Conservation (phyloP, 1,140 invertebrate species). For the Drosophila busckii region DNA sequence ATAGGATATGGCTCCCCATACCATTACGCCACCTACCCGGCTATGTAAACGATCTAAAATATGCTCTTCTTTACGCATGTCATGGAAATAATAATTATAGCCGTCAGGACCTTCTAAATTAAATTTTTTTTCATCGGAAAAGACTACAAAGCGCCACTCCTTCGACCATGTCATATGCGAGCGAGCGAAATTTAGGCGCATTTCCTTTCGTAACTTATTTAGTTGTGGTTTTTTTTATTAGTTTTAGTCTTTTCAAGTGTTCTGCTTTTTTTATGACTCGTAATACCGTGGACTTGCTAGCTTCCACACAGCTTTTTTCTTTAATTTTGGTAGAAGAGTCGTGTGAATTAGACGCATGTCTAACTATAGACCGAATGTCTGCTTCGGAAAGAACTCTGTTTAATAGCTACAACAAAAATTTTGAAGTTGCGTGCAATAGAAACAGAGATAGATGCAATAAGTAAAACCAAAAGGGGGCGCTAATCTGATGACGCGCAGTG, state of each 20-base stretch:
- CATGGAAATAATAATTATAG: constrained; percentile 2
- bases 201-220: neutral
- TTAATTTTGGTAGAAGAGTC: neutral
- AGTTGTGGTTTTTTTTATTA: constrained; percentile 4
- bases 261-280: neutral
- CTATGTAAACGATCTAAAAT: too few species aligned
- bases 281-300: neutral
- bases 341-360: constrained; percentile 1
- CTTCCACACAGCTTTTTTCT: neutral
- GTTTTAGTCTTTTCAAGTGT: neutral
- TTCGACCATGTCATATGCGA: neutral
- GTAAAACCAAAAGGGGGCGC: too few species aligned
- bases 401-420: too few species aligned
- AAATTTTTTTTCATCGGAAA: constrained; percentile 12
- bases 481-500: too few species aligned
- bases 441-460: too few species aligned
- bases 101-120: constrained; percentile 1
- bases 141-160: neutral
- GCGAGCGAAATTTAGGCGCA: neutral
- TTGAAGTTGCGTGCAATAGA: too few species aligned
- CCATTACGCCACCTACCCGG: neutral
- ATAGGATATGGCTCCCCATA: neutral
- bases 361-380: neutral
- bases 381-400: too few species aligned
- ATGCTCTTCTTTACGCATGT: neutral